Percentiles rank a stretch among this genome's conserved stretches.
Conservation (phyloP, 2,888 invertebrate genomes). For the Allygus modestus region DNA sequence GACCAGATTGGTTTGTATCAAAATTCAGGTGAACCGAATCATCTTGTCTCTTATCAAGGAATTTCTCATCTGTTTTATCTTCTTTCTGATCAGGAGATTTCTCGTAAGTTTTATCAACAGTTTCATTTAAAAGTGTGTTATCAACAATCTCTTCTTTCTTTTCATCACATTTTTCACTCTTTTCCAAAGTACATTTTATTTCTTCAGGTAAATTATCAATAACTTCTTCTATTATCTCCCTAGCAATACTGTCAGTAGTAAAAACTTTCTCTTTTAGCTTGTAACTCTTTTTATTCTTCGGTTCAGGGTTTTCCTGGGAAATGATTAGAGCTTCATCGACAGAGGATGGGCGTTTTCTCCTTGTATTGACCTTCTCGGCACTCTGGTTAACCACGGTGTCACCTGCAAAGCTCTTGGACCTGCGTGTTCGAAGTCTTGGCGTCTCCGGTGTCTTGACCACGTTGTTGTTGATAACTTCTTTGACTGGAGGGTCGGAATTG, state of each 20-base stretch:
- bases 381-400: background rate
- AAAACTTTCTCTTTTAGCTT: background rate
- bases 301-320: background rate
- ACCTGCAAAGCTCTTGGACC: constrained; percentile 26
- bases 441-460: background rate
- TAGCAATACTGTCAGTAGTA: background rate
- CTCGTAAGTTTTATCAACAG: background rate
- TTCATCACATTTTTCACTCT: background rate
- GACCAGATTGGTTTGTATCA: background rate
- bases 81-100: background rate
- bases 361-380: background rate
- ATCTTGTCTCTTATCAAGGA: background rate
- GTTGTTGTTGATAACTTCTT: constrained; percentile 27
- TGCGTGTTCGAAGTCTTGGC: background rate
- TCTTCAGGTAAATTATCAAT: constrained; percentile 1
- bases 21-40: background rate
- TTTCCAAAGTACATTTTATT: background rate
- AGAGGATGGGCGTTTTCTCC: constrained; percentile 34
- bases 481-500: background rate
- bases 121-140: background rate
- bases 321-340: constrained; percentile 36
- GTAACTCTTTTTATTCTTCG: background rate
- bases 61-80: background rate
- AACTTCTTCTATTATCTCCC: constrained; percentile 1
- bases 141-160: background rate